Conservation (phyloP, 2,113 vertebrate genomes). For the Protobothrops flavoviridis region DNA sequence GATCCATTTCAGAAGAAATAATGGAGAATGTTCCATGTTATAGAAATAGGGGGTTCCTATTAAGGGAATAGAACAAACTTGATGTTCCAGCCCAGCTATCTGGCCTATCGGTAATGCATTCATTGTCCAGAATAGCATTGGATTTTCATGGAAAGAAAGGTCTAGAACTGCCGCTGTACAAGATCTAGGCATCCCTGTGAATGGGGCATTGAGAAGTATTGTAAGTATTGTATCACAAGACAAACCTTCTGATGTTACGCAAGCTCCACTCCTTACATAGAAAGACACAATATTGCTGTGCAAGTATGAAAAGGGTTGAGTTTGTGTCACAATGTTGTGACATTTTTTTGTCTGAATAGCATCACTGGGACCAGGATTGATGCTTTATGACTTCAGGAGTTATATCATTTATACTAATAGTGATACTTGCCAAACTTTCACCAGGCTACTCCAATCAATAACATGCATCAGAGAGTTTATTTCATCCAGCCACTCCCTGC, state of each 20-base stretch:
- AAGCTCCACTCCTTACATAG: not conserved
- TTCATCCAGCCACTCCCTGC: not conserved
- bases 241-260: not conserved
- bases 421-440: not conserved
- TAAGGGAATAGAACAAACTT: not conserved
- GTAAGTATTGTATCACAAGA: not conserved
- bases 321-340: not conserved
- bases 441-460: not conserved
- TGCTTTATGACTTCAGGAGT: not conserved
- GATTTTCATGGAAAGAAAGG: not conserved
- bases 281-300: not conserved
- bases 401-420: not conserved
- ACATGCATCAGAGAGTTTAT: not conserved
- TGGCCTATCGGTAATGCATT: not conserved
- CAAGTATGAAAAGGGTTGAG: not conserved
- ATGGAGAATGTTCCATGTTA: not conserved
- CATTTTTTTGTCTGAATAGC: not conserved
- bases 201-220: not conserved
- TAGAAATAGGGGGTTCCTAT: not conserved
- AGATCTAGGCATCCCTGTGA: not conserved
- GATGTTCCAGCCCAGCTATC: not conserved
- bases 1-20: not conserved
- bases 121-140: not conserved
- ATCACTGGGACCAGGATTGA: not conserved
- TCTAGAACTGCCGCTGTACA: fast-evolving